Conservation (phyloP, 2,113 vertebrate species). For the Lepisosteus osseus region DNA sequence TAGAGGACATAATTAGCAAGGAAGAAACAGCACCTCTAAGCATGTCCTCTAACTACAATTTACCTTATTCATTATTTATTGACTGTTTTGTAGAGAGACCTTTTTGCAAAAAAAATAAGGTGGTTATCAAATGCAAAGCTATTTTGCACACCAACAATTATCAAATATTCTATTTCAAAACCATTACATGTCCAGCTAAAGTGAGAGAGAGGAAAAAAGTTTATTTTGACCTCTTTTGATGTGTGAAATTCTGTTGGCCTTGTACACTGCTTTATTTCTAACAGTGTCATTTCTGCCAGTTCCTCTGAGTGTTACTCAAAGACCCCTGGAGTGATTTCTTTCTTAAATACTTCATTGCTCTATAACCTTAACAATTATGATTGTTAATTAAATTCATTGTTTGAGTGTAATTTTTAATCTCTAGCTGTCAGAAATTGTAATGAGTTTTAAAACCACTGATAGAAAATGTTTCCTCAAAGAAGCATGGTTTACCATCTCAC, state of each 20-base stretch:
- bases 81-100: no score
- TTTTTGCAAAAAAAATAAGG: no score
- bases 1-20: background rate
- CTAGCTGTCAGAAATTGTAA: conserved; percentile 12
- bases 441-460: conserved; percentile 10
- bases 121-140: no score
- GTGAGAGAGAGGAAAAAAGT: no score
- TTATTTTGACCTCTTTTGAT: background rate
- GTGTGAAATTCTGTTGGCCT: background rate
- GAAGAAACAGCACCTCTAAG: no score
- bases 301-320: background rate
- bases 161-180: background rate
- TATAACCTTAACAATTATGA: conserved; percentile 16
- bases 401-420: conserved; percentile 11
- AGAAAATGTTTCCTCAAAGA: conserved; percentile 12
- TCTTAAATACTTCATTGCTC: conserved; percentile 13
- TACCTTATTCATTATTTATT: no score
- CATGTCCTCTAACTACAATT: no score
- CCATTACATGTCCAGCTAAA: background rate
- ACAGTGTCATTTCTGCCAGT: background rate
- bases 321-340: background rate
- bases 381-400: conserved; percentile 23
- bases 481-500: conserved; percentile 28
- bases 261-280: background rate
- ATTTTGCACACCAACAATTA: background rate